Evolutionary conservation across 2,113 vertebrate genomes (phyloP).

Genomic region (Myxocyprinus asiaticus): DNA sequence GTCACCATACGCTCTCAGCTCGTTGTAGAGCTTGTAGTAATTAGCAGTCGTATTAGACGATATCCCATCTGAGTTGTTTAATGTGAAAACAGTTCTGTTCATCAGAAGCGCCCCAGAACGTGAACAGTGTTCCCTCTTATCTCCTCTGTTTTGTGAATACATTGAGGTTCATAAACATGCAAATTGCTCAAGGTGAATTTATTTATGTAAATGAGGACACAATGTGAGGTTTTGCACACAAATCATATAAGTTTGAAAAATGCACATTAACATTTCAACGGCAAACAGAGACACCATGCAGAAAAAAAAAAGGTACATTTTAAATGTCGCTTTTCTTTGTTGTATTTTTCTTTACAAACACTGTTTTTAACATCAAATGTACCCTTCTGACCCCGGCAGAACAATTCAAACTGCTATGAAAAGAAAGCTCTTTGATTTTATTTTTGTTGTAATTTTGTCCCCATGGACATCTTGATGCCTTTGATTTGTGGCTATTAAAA

Average conservation of each 20-base stretch:
- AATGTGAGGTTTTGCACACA: slow-evolving; percentile 27
- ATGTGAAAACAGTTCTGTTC: slow-evolving; percentile 22
- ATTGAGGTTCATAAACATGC: slow-evolving; percentile 72
- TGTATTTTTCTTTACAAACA: neutral
- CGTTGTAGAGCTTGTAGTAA: slow-evolving; percentile 47
- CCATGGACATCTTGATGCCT: neutral
- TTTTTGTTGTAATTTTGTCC: neutral
- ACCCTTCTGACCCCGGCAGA: neutral
- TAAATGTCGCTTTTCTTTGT: slow-evolving; percentile 7
- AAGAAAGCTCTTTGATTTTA: neutral
- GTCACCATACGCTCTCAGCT: slow-evolving; percentile 19
- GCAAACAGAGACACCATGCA: neutral
- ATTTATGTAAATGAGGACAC: slow-evolving; percentile 68
- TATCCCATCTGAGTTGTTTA: slow-evolving; percentile 36
- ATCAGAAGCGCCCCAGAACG: slow-evolving; percentile 10
- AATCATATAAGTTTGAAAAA: slow-evolving; percentile 49
- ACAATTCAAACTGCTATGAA: neutral
- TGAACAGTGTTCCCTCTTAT: slow-evolving; percentile 48
- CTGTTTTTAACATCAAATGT: neutral
- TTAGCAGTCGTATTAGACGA: slow-evolving; percentile 42
- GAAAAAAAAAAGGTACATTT: slow-evolving; percentile 3
- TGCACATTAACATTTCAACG: slow-evolving; percentile 48
- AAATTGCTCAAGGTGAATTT: slow-evolving; percentile 75
- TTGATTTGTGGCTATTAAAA: slow-evolving; percentile 31
- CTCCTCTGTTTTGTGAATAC: slow-evolving; percentile 60